Percentiles rank a stretch among this genome's conserved stretches.
These are phyloP conservation scores for Malurus elegans DNA, from an alignment of 2,113 vertebrate genomes.

Conservation along the genomic window DNA sequence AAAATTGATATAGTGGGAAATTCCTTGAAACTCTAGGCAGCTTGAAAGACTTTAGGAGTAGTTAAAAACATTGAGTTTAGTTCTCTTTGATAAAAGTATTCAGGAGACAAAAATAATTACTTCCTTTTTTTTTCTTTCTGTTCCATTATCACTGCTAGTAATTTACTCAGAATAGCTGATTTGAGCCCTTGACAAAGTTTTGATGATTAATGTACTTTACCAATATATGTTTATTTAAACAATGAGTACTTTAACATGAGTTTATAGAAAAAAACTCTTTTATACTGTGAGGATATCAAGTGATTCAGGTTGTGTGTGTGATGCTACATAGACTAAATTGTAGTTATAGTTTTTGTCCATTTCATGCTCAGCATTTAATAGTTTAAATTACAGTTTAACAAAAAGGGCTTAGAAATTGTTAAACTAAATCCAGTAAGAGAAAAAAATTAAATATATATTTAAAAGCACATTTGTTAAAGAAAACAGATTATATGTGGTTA, in stretches of 20 bases:
- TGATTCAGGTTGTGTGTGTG: not conserved
- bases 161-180: not conserved
- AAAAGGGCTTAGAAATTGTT: not conserved
- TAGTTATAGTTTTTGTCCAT: not conserved
- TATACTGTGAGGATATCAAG: not conserved
- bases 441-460: not conserved
- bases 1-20: not conserved
- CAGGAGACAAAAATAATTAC: not conserved
- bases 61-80: not conserved
- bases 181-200: not conserved
- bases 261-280: not conserved
- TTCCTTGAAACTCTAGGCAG: not conserved
- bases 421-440: not conserved
- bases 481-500: not conserved
- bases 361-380: not conserved
- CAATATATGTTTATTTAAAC: not conserved
- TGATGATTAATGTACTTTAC: not conserved
- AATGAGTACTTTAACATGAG: not conserved
- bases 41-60: not conserved
- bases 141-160: not conserved
- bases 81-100: not conserved
- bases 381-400: not conserved
- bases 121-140: not conserved
- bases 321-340: not conserved
- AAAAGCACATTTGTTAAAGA: not conserved